Percentiles rank a stretch among this genome's conserved stretches.
These are phyloP conservation scores for Hydrozoanthus tunicans DNA, from an alignment of 64 coral and sea anemone species.

Conservation along the genomic window DNA sequence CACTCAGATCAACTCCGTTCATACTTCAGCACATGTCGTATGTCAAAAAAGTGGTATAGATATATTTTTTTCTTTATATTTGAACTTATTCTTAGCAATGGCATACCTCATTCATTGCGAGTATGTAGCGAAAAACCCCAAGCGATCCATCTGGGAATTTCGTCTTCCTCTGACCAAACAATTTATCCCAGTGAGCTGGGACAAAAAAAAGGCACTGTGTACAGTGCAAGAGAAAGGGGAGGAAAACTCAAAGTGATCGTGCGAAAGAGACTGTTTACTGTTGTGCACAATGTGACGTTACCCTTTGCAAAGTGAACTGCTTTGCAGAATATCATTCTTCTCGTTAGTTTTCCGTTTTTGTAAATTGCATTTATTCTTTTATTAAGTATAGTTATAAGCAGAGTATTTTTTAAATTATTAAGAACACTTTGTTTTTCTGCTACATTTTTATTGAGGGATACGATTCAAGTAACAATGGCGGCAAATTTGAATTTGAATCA, in stretches of 20 bases:
- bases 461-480: not conserved
- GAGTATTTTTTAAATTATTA: not conserved
- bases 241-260: not conserved
- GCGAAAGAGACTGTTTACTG: conserved; percentile 12
- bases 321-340: not conserved
- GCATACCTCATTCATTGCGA: not conserved
- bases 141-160: conserved; percentile 19
- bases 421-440: not conserved
- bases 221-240: conserved; percentile 10
- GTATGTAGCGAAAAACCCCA: not conserved
- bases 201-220: not conserved
- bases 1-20: conserved; percentile 51
- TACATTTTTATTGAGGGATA: not conserved
- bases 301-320: conserved; percentile 13
- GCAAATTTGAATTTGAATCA: conserved; percentile 1
- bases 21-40: conserved; percentile 15
- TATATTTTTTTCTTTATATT: conserved; percentile 46
- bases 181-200: not conserved
- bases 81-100: conserved; percentile 41
- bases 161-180: conserved; percentile 26
- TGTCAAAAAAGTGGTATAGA: conserved; percentile 48
- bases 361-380: not conserved
- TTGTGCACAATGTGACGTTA: conserved; percentile 13
- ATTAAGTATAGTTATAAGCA: not conserved
- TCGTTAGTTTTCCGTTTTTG: not conserved